Evolutionary conservation across 2,888 invertebrate genomes (phyloP), one percentile per base, ranked within the genome.

Genomic region (Sphaeridia pumilis): DNA sequence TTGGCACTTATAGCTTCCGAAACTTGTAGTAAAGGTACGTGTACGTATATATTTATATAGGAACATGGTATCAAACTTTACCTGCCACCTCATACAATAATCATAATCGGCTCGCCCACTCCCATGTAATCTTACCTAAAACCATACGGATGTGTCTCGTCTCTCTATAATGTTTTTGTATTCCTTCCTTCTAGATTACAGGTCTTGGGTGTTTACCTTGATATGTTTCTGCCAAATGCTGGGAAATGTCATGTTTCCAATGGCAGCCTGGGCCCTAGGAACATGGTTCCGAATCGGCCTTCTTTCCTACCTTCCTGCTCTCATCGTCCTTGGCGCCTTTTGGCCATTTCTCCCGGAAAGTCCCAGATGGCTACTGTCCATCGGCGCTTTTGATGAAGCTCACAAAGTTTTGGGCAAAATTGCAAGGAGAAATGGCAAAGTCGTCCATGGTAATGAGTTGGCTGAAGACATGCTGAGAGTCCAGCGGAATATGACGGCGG

Each of bases 21-120:
- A 28, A 52, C 28, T 41, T 52, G 52, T 41, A 46, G 52, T 20
- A 41, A 46, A 52, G 41, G 51, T 51, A 25, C 10, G 36, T n/a
- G 12, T 5, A 17, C 14, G 10, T 14, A 10, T 7, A 10, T 31
- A 7, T 14, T 31, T 31, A 31, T 31, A 10, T 31, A 31, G 31
- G 14, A 31, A 31, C 31, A 10, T 31, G 31, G 31, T 7, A 7
- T 7, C 31, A 31, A 14, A 14, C 4, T 5, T 17, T 12, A 17
- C 10, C 7, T 38, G 17, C 5, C 17, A 14, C 7, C 38, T 14
- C 38, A 5, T 17, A 7, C 38, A 17, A 38, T 14, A 31, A 31
- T 14, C 38, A 17, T 38, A 20, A 31, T 31, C 31, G 31, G 31
- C n/a, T n/a, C n/a, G n/a, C n/a, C n/a, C n/a, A n/a, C n/a, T n/a